Evolutionary conservation across 2,113 vertebrate genomes (phyloP).

Genomic region (Ammodytes dubius): DNA sequence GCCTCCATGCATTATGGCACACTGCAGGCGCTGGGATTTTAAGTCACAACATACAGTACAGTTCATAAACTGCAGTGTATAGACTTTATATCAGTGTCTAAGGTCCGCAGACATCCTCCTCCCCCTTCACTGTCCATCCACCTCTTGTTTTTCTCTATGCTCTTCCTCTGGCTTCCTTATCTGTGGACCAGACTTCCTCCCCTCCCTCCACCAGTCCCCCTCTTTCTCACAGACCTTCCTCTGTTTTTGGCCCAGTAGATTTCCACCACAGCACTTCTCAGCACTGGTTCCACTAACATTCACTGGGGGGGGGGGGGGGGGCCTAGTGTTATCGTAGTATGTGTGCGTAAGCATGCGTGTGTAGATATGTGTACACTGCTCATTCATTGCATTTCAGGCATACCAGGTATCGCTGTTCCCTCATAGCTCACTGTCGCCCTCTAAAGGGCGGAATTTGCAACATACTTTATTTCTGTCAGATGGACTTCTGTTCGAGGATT

Average conservation of each 20-base stretch:
- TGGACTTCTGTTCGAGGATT: not conserved
- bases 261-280: slow-evolving; percentile 69
- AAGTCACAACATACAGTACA: not conserved
- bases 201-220: slow-evolving; percentile 46
- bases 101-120: slow-evolving; percentile 9
- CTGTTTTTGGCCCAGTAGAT: slow-evolving; percentile 75
- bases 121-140: slow-evolving; percentile 21
- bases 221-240: slow-evolving; percentile 71
- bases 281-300: slow-evolving; percentile 36
- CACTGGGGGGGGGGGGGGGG: slow-evolving; percentile 33
- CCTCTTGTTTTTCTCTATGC: slow-evolving; percentile 61
- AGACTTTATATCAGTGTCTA: slow-evolving; percentile 8
- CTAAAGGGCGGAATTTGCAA: slow-evolving; percentile 55
- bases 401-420: slow-evolving; percentile 38
- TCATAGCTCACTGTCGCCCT: slow-evolving; percentile 70
- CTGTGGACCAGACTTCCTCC: slow-evolving; percentile 82
- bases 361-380: slow-evolving; percentile 36
- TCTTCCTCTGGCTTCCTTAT: slow-evolving; percentile 82
- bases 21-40: slow-evolving; percentile 18
- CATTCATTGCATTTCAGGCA: slow-evolving; percentile 77
- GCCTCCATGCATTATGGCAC: slow-evolving; percentile 5
- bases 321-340: slow-evolving; percentile 59
- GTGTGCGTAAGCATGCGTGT: slow-evolving; percentile 52
- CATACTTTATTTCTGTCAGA: not conserved
- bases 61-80: slow-evolving; percentile 8